These are phyloP conservation scores for Anhinga rufa DNA, from an alignment of 2,113 vertebrate species.

Conservation along the genomic window DNA sequence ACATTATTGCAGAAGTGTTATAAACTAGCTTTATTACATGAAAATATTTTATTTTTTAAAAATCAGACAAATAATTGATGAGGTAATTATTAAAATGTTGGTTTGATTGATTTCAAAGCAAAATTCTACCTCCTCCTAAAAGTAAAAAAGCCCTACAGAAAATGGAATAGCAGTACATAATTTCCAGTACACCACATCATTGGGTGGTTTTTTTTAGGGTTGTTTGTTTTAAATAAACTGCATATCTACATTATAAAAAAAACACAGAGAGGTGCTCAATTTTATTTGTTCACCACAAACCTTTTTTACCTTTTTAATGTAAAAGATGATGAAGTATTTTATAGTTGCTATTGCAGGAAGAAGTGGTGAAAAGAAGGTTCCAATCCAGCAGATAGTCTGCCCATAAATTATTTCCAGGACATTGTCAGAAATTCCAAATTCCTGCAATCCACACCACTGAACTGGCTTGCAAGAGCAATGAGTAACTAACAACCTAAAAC, in stretches of 20 bases:
- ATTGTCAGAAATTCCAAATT: conserved; percentile 90
- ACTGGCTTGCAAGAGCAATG: conserved; percentile 73
- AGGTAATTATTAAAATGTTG: neutral
- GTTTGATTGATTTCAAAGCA: neutral
- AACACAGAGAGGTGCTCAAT: neutral
- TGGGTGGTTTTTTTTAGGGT: neutral
- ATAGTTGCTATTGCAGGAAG: conserved; percentile 90
- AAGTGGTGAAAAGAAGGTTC: conserved; percentile 90
- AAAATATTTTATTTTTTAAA: neutral
- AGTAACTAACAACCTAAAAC: conserved; percentile 81
- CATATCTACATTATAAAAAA: neutral
- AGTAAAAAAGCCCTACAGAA: neutral
- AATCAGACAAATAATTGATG: neutral
- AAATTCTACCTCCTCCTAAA: neutral
- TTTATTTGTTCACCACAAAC: neutral
- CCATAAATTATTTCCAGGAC: conserved; percentile 93
- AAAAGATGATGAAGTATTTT: conserved; percentile 94
- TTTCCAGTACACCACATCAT: neutral
- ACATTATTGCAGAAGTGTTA: neutral
- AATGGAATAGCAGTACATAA: neutral
- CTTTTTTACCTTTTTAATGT: conserved; percentile 89
- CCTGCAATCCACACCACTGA: conserved; percentile 84
- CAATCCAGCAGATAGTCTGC: conserved; percentile 98
- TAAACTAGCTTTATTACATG: neutral
- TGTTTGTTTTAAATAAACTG: neutral